phyloP scores from a whole-genome alignment of 2,888 invertebrate species.

The Hyposoter dolosus region DNA sequence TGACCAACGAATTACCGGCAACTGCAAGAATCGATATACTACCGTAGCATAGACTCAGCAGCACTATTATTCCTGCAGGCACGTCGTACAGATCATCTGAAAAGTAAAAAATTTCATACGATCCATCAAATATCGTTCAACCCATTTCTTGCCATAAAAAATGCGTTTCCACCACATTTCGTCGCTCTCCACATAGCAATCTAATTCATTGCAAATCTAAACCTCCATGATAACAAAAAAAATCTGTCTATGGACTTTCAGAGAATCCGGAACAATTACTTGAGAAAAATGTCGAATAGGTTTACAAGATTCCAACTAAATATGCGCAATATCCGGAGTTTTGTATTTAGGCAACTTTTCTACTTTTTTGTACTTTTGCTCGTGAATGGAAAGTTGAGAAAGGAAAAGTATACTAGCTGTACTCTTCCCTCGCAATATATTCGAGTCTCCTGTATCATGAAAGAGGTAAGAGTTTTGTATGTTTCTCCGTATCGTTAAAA shows the following conservation, averaged over 20 bases:
- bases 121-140: neutral
- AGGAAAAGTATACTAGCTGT: neutral
- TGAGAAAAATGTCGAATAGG: neutral
- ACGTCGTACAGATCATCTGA: conserved; percentile 90
- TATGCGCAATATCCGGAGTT: too few species aligned
- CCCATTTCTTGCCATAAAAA: neutral
- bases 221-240: neutral
- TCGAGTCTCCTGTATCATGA: too few species aligned
- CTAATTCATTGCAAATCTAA: neutral
- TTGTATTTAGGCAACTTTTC: neutral
- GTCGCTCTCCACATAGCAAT: neutral
- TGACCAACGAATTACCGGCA: conserved; percentile 93
- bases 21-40: conserved; percentile 93
- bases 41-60: conserved; percentile 92
- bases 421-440: neutral
- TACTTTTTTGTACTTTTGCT: neutral
- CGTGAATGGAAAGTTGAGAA: neutral
- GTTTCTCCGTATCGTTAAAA: neutral
- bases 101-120: neutral
- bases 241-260: neutral
- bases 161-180: neutral
- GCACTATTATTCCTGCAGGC: conserved; percentile 89
- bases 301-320: neutral
- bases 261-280: neutral
- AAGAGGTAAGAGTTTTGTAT: neutral